Percentiles rank a stretch among this genome's conserved stretches.
Conservation (phyloP, 2,113 vertebrate genomes). For the Pithys albifrons region DNA sequence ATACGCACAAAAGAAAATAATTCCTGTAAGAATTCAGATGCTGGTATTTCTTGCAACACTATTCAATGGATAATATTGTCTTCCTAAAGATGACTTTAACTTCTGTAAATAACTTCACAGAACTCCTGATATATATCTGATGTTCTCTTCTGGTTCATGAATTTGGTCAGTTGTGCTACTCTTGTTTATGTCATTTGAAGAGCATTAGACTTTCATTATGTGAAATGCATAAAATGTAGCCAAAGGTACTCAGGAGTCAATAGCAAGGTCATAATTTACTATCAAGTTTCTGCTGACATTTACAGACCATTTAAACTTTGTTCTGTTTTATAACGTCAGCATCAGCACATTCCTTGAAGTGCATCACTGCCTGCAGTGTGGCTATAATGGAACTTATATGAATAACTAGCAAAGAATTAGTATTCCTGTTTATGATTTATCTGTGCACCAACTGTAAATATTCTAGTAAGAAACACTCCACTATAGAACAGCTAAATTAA, state of each 20-base stretch:
- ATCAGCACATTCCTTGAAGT: slow-evolving; percentile 70
- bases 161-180: background rate
- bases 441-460: slow-evolving; percentile 30
- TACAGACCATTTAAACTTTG: slow-evolving; percentile 71
- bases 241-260: slow-evolving; percentile 54
- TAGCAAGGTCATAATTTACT: slow-evolving; percentile 69
- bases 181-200: slow-evolving; percentile 44
- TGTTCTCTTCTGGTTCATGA: slow-evolving; percentile 1
- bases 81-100: background rate
- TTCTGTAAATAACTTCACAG: slow-evolving; percentile 21
- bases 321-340: slow-evolving; percentile 56
- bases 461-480: background rate
- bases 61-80: background rate
- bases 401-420: slow-evolving; percentile 61
- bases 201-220: slow-evolving; percentile 45
- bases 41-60: background rate
- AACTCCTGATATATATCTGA: background rate
- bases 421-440: slow-evolving; percentile 58
- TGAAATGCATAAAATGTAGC: slow-evolving; percentile 49
- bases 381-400: slow-evolving; percentile 40
- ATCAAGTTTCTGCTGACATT: slow-evolving; percentile 70
- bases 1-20: background rate
- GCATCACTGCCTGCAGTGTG: slow-evolving; percentile 53
- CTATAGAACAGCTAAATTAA: slow-evolving; percentile 16
- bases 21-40: background rate